A percentile compares a stretch with the other conserved stretches of the same genome.
Evolutionary conservation across 2,888 invertebrate genomes (phyloP).

Genomic region (Leucania comma): DNA sequence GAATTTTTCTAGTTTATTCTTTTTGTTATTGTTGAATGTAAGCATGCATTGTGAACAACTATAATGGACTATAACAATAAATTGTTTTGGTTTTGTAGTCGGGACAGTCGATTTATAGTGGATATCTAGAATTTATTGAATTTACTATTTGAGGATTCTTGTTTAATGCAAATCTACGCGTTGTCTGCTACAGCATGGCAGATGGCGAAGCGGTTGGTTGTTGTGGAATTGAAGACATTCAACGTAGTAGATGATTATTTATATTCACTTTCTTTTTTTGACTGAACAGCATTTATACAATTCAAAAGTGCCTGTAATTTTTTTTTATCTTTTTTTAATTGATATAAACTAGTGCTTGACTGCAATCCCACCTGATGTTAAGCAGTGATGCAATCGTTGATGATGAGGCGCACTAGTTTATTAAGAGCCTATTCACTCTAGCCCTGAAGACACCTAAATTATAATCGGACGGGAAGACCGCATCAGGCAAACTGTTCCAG

Average conservation of each 20-base stretch:
- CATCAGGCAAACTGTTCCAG: too few relatives aligned
- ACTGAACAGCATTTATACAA: too few relatives aligned
- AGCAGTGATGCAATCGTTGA: too few relatives aligned
- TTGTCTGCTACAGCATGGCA: constrained; percentile 13
- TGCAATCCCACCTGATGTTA: too few relatives aligned
- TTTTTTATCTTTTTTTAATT: too few relatives aligned
- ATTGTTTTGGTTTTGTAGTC: constrained; percentile 14
- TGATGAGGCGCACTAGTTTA: too few relatives aligned
- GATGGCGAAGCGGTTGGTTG: not conserved
- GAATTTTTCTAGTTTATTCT: constrained; percentile 27
- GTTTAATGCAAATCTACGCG: not conserved
- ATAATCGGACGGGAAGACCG: too few relatives aligned
- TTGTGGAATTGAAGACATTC: constrained; percentile 10
- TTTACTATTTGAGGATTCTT: not conserved
- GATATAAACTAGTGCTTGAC: too few relatives aligned
- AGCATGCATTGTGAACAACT: constrained; percentile 3
- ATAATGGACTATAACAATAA: not conserved
- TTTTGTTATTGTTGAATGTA: constrained; percentile 20
- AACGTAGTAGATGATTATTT: not conserved
- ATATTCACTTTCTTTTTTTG: too few relatives aligned
- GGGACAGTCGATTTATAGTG: not conserved
- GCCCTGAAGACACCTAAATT: too few relatives aligned
- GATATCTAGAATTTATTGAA: not conserved
- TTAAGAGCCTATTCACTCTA: too few relatives aligned
- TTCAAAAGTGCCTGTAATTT: too few relatives aligned